Base-by-base conservation (phyloP, 2,113 vertebrate species). In the Maccullochella peelii region DNA sequence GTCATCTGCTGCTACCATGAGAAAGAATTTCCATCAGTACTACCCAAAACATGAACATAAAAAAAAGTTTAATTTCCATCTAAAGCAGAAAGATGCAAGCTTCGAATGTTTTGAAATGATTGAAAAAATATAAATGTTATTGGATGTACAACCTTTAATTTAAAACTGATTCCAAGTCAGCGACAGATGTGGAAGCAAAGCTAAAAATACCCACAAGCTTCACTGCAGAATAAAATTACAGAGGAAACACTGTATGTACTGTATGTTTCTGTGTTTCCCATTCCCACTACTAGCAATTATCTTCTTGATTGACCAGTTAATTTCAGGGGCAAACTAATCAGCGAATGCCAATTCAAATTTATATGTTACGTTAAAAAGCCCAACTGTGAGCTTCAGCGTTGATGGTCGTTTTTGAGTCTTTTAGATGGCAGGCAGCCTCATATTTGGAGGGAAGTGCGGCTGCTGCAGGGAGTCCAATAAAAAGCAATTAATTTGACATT, bases 401-500 rank as follows among this genome's bases (percentile, higher is more conserved):
- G 84, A 77, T n/a, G n/a, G n/a, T n/a, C n/a, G n/a, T n/a, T n/a
- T n/a, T n/a, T n/a, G n/a, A 79, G 21, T 77, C 33, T 76, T 73
- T 82, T 72, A 72, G 70, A 65, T 67, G 69, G 6, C 42, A 78
- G 70, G 12, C 44, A 30, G 62, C 49, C 38, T 68, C 66, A 23
- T 47, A 42, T 59, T 61, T 42, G 49, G 69, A 85, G 59, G 27
- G 21, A 80, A 86, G 77, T 69, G 79, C 78, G 38, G n/a, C 58
- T 65, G 42, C 44, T 69, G 54, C 33, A 40, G 54, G 77, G 67
- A 85, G 55, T 65, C 68, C 69, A 86, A 84, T 71, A 61, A 73
- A 81, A 86, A 75, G 44, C 66, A 44, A 88, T 80, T 80, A 14
- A 77, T 79, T 75, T 86, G 86, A 85, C 82, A 82, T 84, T 81